Conservation (phyloP, 2,113 vertebrate species). For the Lampris megalopsis region DNA sequence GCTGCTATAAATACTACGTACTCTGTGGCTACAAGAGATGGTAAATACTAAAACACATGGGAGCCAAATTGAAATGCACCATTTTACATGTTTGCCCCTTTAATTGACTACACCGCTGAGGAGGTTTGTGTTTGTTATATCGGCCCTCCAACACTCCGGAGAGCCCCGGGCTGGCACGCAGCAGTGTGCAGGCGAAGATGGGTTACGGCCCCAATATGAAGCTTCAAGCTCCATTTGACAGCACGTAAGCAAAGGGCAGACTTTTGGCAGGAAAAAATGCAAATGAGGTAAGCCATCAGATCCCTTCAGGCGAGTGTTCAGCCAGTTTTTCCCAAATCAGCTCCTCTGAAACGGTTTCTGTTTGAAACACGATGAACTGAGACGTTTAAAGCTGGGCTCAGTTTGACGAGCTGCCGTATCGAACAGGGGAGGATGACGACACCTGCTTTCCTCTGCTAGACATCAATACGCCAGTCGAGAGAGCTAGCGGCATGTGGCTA, state of each 20-base stretch:
- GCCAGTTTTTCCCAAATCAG: background rate
- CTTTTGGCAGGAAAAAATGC: background rate
- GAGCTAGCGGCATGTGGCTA: no score
- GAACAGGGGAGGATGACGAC: no score
- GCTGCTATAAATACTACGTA: background rate
- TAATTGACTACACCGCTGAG: slow-evolving; percentile 1
- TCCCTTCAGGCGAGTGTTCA: background rate
- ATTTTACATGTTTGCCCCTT: slow-evolving; percentile 12
- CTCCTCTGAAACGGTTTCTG: background rate
- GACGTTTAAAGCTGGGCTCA: no score
- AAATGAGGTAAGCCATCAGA: slow-evolving; percentile 18
- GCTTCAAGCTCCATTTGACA: slow-evolving; percentile 47
- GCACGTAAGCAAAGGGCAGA: slow-evolving; percentile 52
- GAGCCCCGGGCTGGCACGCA: slow-evolving; percentile 1
- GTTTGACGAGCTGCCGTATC: no score
- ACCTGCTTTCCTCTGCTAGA: no score
- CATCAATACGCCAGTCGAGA: no score
- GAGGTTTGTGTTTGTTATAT: background rate
- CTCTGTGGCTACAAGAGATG: background rate
- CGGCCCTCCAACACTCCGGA: background rate
- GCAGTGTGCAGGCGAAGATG: slow-evolving; percentile 8
- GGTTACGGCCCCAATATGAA: slow-evolving; percentile 5
- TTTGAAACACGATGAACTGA: no score
- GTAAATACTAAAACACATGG: slow-evolving; percentile 36
- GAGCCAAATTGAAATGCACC: slow-evolving; percentile 20